Conservation (phyloP, 1,140 invertebrate species). For the Ceratina calcarata region DNA sequence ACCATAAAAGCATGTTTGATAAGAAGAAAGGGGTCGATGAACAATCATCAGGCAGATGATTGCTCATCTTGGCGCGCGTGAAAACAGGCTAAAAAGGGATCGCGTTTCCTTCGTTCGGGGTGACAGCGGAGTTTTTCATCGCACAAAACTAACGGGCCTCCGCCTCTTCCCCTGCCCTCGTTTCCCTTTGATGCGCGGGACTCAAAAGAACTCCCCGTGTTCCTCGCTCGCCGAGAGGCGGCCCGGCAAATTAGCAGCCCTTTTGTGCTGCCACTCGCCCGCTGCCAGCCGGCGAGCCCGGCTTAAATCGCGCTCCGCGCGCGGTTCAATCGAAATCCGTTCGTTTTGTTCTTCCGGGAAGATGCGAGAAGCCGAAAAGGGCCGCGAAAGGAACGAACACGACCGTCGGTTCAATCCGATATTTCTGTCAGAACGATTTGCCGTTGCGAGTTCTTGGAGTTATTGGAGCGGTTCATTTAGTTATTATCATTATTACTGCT, state of each 20-base stretch:
- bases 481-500: too few relatives aligned
- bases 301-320: conserved; percentile 47
- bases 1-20: too few relatives aligned
- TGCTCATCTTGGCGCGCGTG: conserved; percentile 35
- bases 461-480: too few relatives aligned
- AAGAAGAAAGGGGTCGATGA: background rate
- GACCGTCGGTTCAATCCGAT: too few relatives aligned
- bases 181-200: conserved; percentile 47
- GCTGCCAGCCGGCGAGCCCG: conserved; percentile 61
- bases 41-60: conserved; percentile 36
- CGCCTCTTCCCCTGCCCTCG: background rate
- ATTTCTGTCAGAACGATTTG: too few relatives aligned
- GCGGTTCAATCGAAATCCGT: conserved; percentile 47
- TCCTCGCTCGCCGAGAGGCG: conserved; percentile 36
- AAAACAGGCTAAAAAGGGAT: conserved; percentile 11
- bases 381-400: too few relatives aligned
- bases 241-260: conserved; percentile 61
- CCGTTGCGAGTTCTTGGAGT: too few relatives aligned
- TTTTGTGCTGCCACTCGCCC: conserved; percentile 65
- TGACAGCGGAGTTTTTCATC: conserved; percentile 47
- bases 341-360: conserved; percentile 52
- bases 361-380: conserved; percentile 2
- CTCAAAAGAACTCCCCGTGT: conserved; percentile 24
- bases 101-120: conserved; percentile 13
- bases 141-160: conserved; percentile 23